phyloP scores from a whole-genome alignment of 1,140 invertebrate species.

The Lepidotrigona ventralis region DNA sequence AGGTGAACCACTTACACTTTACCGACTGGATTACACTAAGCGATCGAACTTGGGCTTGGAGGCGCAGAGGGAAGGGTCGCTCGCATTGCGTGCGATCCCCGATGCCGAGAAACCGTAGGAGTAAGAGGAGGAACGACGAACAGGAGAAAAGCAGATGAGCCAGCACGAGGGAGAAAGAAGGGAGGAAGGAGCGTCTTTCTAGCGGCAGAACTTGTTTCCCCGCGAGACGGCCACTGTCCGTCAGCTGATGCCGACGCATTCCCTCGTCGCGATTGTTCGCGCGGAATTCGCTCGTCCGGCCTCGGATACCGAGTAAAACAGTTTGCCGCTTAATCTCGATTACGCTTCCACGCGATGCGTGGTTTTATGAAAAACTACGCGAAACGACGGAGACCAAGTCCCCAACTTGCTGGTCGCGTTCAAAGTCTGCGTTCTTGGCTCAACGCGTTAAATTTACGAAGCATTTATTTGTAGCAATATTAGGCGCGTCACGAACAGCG shows the following conservation, averaged over 20 bases:
- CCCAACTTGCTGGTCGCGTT: background rate
- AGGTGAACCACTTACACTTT: slow-evolving; percentile 78
- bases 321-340: slow-evolving; percentile 56
- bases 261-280: slow-evolving; percentile 43
- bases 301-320: slow-evolving; percentile 47
- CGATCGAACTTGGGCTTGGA: slow-evolving; percentile 68
- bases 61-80: slow-evolving; percentile 41
- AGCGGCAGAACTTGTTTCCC: slow-evolving; percentile 44
- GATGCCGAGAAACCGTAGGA: slow-evolving; percentile 51
- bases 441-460: slow-evolving; percentile 38
- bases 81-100: slow-evolving; percentile 60
- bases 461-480: slow-evolving; percentile 31
- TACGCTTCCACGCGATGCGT: slow-evolving; percentile 21
- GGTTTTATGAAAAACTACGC: slow-evolving; percentile 42
- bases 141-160: background rate
- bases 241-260: slow-evolving; percentile 41
- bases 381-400: slow-evolving; percentile 6
- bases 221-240: slow-evolving; percentile 24
- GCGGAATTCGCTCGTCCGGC: slow-evolving; percentile 27
- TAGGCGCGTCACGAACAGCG: background rate
- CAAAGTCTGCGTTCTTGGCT: background rate
- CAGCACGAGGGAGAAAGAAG: background rate
- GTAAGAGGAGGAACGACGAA: slow-evolving; percentile 2
- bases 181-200: slow-evolving; percentile 12
- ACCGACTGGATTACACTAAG: slow-evolving; percentile 78